A percentile compares a stretch with the other conserved stretches of the same genome.
phyloP scores from a whole-genome alignment of 2,888 invertebrate species.

The Plusia festucae region DNA sequence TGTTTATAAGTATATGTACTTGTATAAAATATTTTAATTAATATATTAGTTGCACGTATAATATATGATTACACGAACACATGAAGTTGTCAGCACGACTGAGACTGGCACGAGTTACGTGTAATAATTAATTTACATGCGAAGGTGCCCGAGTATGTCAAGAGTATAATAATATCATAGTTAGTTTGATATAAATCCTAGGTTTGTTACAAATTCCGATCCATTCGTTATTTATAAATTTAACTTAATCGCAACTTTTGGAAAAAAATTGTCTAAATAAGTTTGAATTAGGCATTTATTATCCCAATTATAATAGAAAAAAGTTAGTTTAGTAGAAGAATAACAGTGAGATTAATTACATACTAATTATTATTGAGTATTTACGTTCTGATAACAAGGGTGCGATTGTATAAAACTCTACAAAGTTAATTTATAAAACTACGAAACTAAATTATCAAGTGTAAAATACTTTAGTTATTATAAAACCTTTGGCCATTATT shows the following conservation, averaged over 20 bases:
- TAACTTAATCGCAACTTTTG: too few species aligned
- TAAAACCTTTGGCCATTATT: slow-evolving; percentile 49
- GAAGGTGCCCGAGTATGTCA: background rate
- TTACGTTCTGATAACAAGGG: background rate
- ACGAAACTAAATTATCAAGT: slow-evolving; percentile 17
- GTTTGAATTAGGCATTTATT: background rate
- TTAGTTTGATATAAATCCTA: too few species aligned
- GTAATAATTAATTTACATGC: slow-evolving; percentile 12
- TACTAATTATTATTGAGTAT: background rate
- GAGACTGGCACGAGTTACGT: slow-evolving; percentile 12
- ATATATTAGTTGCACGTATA: slow-evolving; percentile 26
- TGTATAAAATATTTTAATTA: slow-evolving; percentile 17
- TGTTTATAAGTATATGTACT: slow-evolving; percentile 2
- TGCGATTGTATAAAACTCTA: background rate
- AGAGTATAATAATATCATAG: background rate
- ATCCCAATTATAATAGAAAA: too few species aligned
- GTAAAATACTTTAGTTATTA: slow-evolving; percentile 40
- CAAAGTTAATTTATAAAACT: background rate
- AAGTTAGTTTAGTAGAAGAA: background rate
- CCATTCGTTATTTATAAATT: background rate
- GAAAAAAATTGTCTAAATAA: background rate
- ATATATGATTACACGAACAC: slow-evolving; percentile 19
- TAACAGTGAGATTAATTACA: too few species aligned
- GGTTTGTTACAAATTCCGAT: background rate
- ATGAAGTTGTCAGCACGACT: slow-evolving; percentile 31